Base-by-base conservation (phyloP, 1,140 invertebrate species). In the Bombus soroeensis region DNA sequence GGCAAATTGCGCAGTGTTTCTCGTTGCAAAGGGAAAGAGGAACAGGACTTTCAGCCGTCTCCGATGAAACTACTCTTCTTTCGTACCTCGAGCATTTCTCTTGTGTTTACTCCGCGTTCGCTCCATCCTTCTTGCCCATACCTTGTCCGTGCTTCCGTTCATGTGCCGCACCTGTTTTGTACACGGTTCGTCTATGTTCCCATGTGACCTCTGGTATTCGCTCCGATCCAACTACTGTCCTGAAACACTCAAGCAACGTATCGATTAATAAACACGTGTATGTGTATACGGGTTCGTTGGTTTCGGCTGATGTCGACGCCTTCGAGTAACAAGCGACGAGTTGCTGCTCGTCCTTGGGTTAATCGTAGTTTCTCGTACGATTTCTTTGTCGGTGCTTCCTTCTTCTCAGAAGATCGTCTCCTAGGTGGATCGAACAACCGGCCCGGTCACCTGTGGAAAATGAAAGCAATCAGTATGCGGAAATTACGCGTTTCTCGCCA, bases 391-490 rank as follows among this genome's bases (percentile, higher is more conserved):
- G 8, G 0, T 13, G 37, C 9, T 25, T 12, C 34, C 64, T 62
- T 80, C 53, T 66, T 32, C 5, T 66, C 9, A 3, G 39, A 34
- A 9, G 15, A 62, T 41, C 18, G 28, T 53, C 41, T n/a, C 47
- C 12, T 53, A 1, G 15, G 25, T 3, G 34, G 57, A 47, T 25
- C 13, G 37, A 66, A 22, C 66, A 62, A n/a, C n/a, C 25, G 13
- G 15, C 57, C 70, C 84, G 37, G 18, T 68, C 66, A 92, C 91
- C 90, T 93, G 77, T 68, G 86, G 87, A 92, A 92, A 91, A 89
- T 64, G 75, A 4, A 85, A 77, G 22, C 64, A 74, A 66, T 91
- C 59, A 92, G 90, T 92, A 88, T 74, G 10, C 66, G 86, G 86
- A 87, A 91, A 25, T 39, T 41, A 13, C 15, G 28, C 37, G 15